phyloP scores from a whole-genome alignment of 2,888 invertebrate genomes.

The Microctonus hyperodae region DNA sequence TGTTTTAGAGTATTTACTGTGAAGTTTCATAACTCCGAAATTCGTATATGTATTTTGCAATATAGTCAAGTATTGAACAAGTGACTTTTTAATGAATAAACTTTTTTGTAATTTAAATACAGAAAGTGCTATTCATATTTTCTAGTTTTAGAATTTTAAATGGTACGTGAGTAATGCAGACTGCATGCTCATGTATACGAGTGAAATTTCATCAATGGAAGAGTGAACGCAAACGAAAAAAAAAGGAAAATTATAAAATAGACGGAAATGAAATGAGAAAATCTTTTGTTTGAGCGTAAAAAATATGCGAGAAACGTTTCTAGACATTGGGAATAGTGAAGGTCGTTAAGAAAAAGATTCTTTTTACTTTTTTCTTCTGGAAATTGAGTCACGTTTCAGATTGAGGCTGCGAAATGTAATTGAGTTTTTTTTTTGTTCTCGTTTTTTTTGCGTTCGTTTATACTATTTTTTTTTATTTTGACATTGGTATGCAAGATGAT shows the following conservation, averaged over 20 bases:
- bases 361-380: background rate
- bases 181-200: too few relatives aligned
- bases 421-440: slow-evolving; percentile 9
- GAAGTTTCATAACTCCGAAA: background rate
- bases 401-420: slow-evolving; percentile 19
- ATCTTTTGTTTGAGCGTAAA: background rate
- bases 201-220: too few relatives aligned
- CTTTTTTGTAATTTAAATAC: background rate
- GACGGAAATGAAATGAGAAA: background rate
- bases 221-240: background rate
- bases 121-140: background rate
- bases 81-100: background rate
- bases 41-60: background rate
- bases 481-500: slow-evolving; percentile 9
- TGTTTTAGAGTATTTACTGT: background rate
- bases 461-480: background rate
- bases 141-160: background rate
- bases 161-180: background rate
- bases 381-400: slow-evolving; percentile 30
- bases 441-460: background rate
- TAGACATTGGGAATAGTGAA: background rate
- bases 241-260: background rate
- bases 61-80: background rate
- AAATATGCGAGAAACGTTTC: slow-evolving; percentile 3
- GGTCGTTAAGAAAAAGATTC: slow-evolving; percentile 5